Conservation (phyloP, 2,888 invertebrate species). For the Pyrochroa serraticornis region DNA sequence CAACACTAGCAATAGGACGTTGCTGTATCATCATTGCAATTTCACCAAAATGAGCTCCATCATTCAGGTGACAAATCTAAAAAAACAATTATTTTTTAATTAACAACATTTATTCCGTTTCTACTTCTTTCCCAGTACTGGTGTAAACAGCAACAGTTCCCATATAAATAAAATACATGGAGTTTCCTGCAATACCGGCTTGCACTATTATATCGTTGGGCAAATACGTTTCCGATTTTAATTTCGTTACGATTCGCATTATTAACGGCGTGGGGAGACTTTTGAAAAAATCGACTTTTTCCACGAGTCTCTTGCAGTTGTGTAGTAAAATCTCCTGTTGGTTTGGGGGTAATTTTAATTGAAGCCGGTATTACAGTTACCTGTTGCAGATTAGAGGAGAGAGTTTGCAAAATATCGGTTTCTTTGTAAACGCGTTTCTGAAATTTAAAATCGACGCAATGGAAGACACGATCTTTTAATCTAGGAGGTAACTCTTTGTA, state of each 20-base stretch:
- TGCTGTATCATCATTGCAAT: slow-evolving; percentile 56
- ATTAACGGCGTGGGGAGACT: slow-evolving; percentile 23
- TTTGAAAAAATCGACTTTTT: slow-evolving; percentile 47
- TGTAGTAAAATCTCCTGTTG: not conserved
- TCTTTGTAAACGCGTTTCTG: too few species aligned
- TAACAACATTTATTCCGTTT: not conserved
- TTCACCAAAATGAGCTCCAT: slow-evolving; percentile 60
- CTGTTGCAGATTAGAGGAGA: too few species aligned
- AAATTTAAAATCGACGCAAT: too few species aligned
- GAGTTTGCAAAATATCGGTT: too few species aligned
- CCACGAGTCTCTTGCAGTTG: not conserved
- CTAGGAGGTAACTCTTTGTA: too few species aligned
- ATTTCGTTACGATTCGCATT: slow-evolving; percentile 5
- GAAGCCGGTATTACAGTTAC: too few species aligned
- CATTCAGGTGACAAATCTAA: slow-evolving; percentile 58
- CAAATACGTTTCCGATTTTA: slow-evolving; percentile 51
- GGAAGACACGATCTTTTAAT: too few species aligned
- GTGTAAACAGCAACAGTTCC: slow-evolving; percentile 59
- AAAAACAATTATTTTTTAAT: slow-evolving; percentile 18
- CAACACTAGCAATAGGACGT: slow-evolving; percentile 52
- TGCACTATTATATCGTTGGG: slow-evolving; percentile 55
- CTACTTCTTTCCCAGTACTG: slow-evolving; percentile 52
- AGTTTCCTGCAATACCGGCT: slow-evolving; percentile 50
- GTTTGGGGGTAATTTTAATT: not conserved
- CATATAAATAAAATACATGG: slow-evolving; percentile 55